Evolutionary conservation across 64 coral and sea anemone species (phyloP).

Genomic region (Stichodactyla mertensii): DNA sequence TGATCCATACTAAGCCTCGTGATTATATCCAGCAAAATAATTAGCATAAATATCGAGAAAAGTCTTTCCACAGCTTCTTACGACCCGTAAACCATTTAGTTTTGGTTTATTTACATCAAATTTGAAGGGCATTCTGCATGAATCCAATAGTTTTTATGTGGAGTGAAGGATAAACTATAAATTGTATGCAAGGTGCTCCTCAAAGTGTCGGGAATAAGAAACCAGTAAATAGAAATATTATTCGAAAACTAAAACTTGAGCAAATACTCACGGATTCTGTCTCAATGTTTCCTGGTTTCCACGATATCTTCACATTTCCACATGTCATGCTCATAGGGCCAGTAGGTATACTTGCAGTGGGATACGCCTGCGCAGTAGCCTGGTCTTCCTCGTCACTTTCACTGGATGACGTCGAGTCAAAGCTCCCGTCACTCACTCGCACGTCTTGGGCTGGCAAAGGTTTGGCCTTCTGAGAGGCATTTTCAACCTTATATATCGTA

Average conservation of each 20-base stretch:
- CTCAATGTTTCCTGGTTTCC: slow-evolving; percentile 10
- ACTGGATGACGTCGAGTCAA: not conserved
- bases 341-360: not conserved
- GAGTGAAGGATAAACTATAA: too few species aligned
- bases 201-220: too few species aligned
- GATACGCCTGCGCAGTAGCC: not conserved
- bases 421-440: not conserved
- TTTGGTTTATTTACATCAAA: too few species aligned
- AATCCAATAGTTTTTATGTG: too few species aligned
- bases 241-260: too few species aligned
- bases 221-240: not conserved
- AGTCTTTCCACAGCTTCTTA: too few species aligned
- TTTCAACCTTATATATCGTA: not conserved
- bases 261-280: not conserved
- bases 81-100: too few species aligned
- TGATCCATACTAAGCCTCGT: too few species aligned
- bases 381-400: slow-evolving; percentile 4
- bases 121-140: too few species aligned
- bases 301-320: slow-evolving; percentile 18
- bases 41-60: too few species aligned
- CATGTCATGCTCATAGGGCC: not conserved
- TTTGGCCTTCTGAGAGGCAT: not conserved
- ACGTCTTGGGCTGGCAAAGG: not conserved
- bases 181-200: too few species aligned
- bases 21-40: too few species aligned